These are phyloP conservation scores for Habropoda laboriosa DNA, from an alignment of 1,140 invertebrate species.

Conservation along the genomic window DNA sequence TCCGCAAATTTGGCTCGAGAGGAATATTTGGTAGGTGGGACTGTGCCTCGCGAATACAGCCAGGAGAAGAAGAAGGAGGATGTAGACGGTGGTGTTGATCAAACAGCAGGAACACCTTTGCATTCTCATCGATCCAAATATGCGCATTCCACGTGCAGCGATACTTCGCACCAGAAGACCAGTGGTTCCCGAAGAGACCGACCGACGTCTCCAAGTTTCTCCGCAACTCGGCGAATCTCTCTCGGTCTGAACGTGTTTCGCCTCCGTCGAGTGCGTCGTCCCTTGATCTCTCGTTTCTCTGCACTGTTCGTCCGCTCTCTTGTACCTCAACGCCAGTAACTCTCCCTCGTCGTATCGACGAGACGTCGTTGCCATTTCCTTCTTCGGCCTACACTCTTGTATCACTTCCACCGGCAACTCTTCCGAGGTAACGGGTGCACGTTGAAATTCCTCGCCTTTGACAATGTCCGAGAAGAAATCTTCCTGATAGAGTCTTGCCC, in stretches of 20 bases:
- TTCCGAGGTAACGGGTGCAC: rapidly evolving
- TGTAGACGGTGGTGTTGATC: conserved; percentile 17
- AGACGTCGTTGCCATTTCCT: neutral
- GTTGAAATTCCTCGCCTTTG: rapidly evolving
- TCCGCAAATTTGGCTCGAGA: conserved; percentile 75
- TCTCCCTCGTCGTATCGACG: neutral
- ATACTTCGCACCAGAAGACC: neutral
- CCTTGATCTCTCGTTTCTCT: neutral
- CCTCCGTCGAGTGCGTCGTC: neutral
- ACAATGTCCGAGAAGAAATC: neutral
- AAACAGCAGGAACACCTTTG: neutral
- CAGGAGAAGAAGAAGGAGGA: conserved; percentile 52
- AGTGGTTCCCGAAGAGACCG: neutral
- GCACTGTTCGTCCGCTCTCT: neutral
- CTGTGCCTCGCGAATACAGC: conserved; percentile 64
- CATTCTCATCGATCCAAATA: too few species aligned
- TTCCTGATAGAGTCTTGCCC: neutral
- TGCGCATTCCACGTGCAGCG: neutral
- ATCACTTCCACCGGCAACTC: rapidly evolving
- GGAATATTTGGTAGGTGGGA: conserved; percentile 69
- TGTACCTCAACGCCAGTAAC: neutral
- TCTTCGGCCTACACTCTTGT: neutral
- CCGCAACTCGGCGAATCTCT: neutral
- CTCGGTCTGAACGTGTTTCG: neutral
- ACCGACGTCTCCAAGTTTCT: neutral